phyloP scores from a whole-genome alignment of 2,888 invertebrate species.

The Erynnis tages region DNA sequence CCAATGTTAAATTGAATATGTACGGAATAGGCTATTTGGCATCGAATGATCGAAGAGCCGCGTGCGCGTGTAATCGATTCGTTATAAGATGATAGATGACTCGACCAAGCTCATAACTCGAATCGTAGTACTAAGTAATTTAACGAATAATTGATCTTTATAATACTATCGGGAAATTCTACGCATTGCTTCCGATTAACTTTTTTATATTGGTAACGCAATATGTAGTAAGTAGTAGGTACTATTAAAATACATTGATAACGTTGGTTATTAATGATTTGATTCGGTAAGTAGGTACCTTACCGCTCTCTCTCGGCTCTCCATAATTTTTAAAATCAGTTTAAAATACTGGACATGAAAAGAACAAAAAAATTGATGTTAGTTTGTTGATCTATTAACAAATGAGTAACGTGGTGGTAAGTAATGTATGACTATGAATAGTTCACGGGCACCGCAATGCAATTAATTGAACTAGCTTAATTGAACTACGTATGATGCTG shows the following conservation, averaged over 20 bases:
- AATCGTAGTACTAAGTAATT: constrained; percentile 16
- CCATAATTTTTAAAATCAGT: no score
- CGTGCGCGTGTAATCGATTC: constrained; percentile 56
- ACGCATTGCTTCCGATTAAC: background rate
- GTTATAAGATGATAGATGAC: constrained; percentile 55
- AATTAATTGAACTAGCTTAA: constrained; percentile 24
- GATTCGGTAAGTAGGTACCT: no score
- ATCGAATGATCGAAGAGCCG: constrained; percentile 50
- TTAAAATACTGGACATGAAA: no score
- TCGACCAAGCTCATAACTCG: constrained; percentile 18
- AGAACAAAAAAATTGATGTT: background rate
- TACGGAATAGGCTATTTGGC: constrained; percentile 55
- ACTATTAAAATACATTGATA: no score
- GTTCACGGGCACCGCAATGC: constrained; percentile 21
- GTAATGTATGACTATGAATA: constrained; percentile 14
- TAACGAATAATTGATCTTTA: constrained; percentile 21
- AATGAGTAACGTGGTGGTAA: constrained; percentile 15
- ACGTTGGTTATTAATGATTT: no score
- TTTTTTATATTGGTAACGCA: background rate
- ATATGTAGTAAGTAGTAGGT: no score
- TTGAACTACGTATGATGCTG: constrained; percentile 17
- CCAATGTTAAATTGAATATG: constrained; percentile 68
- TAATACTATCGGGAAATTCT: background rate
- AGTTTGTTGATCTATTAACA: background rate
- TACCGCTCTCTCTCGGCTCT: no score